Conservation (phyloP, 2,113 vertebrate species). For the Calyptomena viridis region DNA sequence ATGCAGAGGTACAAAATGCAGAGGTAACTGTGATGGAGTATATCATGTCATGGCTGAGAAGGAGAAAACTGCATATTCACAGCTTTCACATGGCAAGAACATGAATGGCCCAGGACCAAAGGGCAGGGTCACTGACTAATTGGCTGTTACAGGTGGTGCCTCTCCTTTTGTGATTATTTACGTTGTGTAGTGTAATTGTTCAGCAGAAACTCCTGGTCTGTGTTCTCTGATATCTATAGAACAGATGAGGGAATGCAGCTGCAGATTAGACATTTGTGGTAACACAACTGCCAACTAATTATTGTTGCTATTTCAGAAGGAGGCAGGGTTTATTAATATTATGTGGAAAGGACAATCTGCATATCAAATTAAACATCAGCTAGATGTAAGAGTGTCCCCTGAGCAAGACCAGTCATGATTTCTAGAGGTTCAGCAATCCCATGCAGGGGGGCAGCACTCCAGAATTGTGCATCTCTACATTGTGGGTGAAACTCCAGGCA, state of each 20-base stretch:
- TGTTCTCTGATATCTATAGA: neutral
- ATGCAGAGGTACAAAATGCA: neutral
- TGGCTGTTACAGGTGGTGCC: neutral
- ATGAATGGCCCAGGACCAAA: neutral
- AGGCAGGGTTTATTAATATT: neutral
- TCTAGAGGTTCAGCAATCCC: neutral
- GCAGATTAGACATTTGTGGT: neutral
- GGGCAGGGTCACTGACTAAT: neutral
- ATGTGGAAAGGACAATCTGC: neutral
- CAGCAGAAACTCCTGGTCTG: neutral
- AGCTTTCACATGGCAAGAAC: neutral
- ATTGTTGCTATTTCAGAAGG: neutral
- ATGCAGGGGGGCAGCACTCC: neutral
- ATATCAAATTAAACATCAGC: neutral
- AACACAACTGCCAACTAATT: neutral
- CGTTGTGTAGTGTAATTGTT: neutral
- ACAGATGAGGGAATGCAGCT: neutral
- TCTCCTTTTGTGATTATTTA: neutral
- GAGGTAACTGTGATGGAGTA: neutral
- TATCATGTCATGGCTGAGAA: neutral
- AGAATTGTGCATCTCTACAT: neutral
- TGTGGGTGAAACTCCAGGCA: neutral
- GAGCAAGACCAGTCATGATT: fast-evolving
- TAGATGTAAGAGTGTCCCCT: neutral
- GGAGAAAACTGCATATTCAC: neutral